Conservation (phyloP, 2,888 invertebrate genomes). For the Melanophora roralis region DNA sequence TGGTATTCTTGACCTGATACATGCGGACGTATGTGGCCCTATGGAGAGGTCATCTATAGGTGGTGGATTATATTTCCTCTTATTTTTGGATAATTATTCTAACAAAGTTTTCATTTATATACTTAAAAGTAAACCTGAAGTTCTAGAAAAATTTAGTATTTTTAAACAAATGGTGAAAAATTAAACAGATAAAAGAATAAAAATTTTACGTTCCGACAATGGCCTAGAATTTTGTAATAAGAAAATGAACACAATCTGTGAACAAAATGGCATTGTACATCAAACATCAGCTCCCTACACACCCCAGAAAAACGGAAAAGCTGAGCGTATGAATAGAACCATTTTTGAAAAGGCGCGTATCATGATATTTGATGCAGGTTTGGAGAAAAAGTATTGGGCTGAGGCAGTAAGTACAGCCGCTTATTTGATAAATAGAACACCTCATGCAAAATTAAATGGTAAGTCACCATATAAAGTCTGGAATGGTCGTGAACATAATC, state of each 20-base stretch:
- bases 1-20: not conserved
- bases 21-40: constrained; percentile 29
- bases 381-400: not conserved
- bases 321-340: constrained; percentile 30
- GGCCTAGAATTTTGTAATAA: constrained; percentile 25
- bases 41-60: constrained; percentile 12
- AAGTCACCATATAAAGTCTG: constrained; percentile 19
- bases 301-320: constrained; percentile 20
- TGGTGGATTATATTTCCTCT: constrained; percentile 16
- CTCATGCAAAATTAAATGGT: not conserved
- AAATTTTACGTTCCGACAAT: constrained; percentile 26
- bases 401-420: constrained; percentile 7
- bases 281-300: constrained; percentile 27
- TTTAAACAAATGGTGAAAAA: constrained; percentile 30
- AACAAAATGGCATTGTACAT: not conserved
- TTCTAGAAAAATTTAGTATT: not conserved
- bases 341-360: constrained; percentile 8
- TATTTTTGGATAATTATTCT: constrained; percentile 32
- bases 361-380: constrained; percentile 6
- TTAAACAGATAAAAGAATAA: constrained; percentile 24
- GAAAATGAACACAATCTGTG: not conserved
- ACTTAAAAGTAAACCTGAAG: constrained; percentile 16
- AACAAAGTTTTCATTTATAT: constrained; percentile 27
- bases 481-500: not conserved
- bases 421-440: constrained; percentile 23